Conservation (phyloP, 2,113 vertebrate species). For the Actinemys pallida region DNA sequence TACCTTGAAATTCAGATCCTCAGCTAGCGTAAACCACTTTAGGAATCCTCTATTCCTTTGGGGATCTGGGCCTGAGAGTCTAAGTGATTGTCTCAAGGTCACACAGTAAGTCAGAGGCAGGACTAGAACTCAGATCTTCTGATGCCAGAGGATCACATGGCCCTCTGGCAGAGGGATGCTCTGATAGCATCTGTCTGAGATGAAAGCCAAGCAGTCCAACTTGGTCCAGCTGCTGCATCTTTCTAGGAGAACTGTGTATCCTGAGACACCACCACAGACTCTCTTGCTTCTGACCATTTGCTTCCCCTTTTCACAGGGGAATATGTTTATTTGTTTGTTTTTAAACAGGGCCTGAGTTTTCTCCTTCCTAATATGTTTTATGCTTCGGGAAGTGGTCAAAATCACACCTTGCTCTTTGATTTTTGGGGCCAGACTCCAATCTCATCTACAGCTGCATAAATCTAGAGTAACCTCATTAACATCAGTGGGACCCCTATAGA, state of each 20-base stretch:
- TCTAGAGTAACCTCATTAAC: not conserved
- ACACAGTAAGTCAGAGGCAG: not conserved
- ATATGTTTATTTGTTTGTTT: not conserved
- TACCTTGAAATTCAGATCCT: not conserved
- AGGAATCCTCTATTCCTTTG: not conserved
- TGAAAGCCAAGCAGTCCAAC: not conserved
- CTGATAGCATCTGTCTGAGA: accelerated
- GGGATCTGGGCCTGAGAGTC: not conserved
- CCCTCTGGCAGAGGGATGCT: not conserved
- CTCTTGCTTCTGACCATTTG: not conserved
- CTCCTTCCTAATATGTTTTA: not conserved
- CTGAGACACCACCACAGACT: not conserved
- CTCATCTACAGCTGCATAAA: not conserved
- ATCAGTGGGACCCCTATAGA: not conserved
- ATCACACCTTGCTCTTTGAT: conserved; percentile 20
- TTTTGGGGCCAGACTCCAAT: not conserved
- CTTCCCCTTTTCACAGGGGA: not conserved
- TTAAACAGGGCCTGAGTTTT: not conserved
- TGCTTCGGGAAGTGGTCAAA: conserved; percentile 10
- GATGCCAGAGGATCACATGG: not conserved
- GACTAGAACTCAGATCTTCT: not conserved
- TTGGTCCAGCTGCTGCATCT: not conserved
- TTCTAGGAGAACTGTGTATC: not conserved
- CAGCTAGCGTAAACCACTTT: not conserved
- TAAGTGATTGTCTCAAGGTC: not conserved